These are phyloP conservation scores for Dioctria linearis DNA, from an alignment of 2,888 invertebrate genomes.

Conservation along the genomic window DNA sequence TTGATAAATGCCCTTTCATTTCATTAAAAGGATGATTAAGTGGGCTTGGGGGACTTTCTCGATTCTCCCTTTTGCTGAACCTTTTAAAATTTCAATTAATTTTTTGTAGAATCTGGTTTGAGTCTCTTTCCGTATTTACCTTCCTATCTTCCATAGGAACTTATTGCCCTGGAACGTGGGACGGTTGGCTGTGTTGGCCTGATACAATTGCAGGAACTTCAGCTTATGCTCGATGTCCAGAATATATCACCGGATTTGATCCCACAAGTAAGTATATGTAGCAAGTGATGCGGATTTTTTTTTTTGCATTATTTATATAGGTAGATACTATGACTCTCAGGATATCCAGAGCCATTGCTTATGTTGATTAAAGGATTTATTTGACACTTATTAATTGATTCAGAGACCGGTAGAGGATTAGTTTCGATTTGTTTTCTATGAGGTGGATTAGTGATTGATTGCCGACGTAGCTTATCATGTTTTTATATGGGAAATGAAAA, in stretches of 20 bases:
- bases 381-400: slow-evolving; percentile 45
- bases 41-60: slow-evolving; percentile 10
- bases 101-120: neutral
- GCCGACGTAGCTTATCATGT: slow-evolving; percentile 4
- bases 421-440: slow-evolving; percentile 34
- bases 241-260: slow-evolving; percentile 83
- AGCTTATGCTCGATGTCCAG: slow-evolving; percentile 80
- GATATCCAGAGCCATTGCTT: neutral
- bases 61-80: neutral
- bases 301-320: neutral
- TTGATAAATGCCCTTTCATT: slow-evolving; percentile 33
- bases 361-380: slow-evolving; percentile 39
- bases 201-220: slow-evolving; percentile 79
- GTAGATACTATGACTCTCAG: neutral
- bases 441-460: slow-evolving; percentile 26
- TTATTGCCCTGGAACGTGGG: slow-evolving; percentile 83
- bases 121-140: neutral
- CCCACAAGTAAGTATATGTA: slow-evolving; percentile 76
- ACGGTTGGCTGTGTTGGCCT: slow-evolving; percentile 87
- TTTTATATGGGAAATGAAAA: neutral
- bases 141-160: slow-evolving; percentile 69
- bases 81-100: slow-evolving; percentile 15
- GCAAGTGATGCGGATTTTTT: neutral
- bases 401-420: neutral
- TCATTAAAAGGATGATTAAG: slow-evolving; percentile 40